Evolutionary conservation across 1,140 invertebrate genomes (phyloP).

Genomic region (Drosophila miranda): DNA sequence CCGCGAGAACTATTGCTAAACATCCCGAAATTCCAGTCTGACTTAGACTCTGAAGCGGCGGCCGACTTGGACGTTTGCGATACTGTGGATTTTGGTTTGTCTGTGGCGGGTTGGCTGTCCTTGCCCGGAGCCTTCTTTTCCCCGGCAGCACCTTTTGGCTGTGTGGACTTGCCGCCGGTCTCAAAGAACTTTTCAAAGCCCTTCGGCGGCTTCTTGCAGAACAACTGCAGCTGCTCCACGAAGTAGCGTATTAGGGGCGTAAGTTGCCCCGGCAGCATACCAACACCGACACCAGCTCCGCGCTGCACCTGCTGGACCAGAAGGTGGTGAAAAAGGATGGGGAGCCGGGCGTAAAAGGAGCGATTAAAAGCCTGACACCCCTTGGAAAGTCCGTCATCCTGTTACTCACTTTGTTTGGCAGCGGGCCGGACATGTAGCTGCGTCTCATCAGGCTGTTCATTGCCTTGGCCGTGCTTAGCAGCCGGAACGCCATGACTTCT

Average conservation of each 20-base stretch:
- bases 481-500: constrained; percentile 69
- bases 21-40: constrained; percentile 87
- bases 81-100: constrained; percentile 16
- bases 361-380: too few relatives aligned
- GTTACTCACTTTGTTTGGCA: constrained; percentile 35
- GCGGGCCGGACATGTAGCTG: constrained; percentile 50
- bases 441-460: constrained; percentile 63
- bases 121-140: constrained; percentile 43
- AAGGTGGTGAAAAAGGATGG: not conserved
- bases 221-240: constrained; percentile 61
- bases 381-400: too few relatives aligned
- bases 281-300: constrained; percentile 23
- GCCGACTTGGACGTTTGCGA: constrained; percentile 59
- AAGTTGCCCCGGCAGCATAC: constrained; percentile 37
- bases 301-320: constrained; percentile 27
- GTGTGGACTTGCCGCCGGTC: constrained; percentile 82
- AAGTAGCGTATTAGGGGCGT: constrained; percentile 64
- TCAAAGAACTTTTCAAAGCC: constrained; percentile 96
- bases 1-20: constrained; percentile 82
- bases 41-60: constrained; percentile 74
- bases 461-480: constrained; percentile 65
- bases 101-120: constrained; percentile 54
- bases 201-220: constrained; percentile 86
- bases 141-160: constrained; percentile 35
- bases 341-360: not conserved